phyloP scores from a whole-genome alignment of 2,113 vertebrate species.

The Raja brachyura region DNA sequence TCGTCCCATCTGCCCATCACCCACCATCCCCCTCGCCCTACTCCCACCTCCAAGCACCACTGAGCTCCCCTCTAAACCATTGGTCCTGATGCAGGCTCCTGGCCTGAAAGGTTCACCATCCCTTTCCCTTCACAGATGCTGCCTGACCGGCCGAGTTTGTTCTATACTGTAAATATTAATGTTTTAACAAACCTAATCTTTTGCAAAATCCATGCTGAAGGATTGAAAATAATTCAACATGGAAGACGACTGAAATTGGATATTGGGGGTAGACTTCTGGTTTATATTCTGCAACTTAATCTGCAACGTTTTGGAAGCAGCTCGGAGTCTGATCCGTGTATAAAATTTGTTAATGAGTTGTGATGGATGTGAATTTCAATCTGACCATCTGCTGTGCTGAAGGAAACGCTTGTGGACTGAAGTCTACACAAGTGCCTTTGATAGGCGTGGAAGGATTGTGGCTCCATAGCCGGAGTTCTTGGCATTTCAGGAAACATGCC shows the following conservation, averaged over 20 bases:
- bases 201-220: too few relatives aligned
- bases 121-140: too few relatives aligned
- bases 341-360: neutral
- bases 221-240: neutral
- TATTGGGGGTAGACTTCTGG: too few relatives aligned
- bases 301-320: too few relatives aligned
- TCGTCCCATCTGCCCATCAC: too few relatives aligned
- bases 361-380: neutral
- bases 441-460: neutral
- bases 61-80: neutral
- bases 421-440: slow-evolving; percentile 15
- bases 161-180: neutral
- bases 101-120: too few relatives aligned
- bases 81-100: too few relatives aligned
- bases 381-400: neutral
- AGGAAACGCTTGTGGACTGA: neutral
- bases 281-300: too few relatives aligned
- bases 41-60: neutral
- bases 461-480: neutral
- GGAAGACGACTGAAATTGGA: neutral
- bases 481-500: slow-evolving; percentile 7
- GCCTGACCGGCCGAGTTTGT: too few relatives aligned
- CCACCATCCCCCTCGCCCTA: neutral
- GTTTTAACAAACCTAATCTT: neutral
- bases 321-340: neutral